phyloP scores from a whole-genome alignment of 1,140 invertebrate genomes.

The Zaprionus gabonicus region DNA sequence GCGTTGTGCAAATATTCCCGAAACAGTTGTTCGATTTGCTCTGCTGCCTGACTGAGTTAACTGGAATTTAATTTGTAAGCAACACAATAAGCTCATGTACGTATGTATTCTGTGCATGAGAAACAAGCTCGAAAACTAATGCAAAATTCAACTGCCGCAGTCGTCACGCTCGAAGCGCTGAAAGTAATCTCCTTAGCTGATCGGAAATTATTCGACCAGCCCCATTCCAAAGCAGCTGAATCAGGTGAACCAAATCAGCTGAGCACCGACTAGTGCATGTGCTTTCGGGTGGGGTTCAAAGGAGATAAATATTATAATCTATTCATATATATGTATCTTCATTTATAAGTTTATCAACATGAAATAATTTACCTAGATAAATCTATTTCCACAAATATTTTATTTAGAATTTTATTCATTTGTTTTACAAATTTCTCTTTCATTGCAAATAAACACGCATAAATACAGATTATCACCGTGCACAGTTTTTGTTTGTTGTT shows the following conservation, averaged over 20 bases:
- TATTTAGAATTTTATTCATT: neutral
- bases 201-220: constrained; percentile 64
- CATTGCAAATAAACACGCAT: neutral
- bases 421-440: neutral
- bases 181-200: constrained; percentile 76
- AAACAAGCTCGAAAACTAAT: constrained; percentile 36
- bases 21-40: constrained; percentile 33
- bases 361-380: neutral
- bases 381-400: neutral
- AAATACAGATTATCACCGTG: neutral
- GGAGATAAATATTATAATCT: neutral
- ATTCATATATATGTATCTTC: too few relatives aligned
- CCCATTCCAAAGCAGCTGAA: constrained; percentile 19
- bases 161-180: constrained; percentile 63
- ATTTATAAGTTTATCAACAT: neutral
- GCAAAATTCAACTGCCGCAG: constrained; percentile 74
- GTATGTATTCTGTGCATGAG: neutral
- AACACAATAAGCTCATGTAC: constrained; percentile 2
- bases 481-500: neutral
- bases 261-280: neutral
- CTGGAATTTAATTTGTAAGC: constrained; percentile 67
- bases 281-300: neutral
- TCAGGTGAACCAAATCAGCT: constrained; percentile 48
- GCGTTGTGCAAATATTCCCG: constrained; percentile 61
- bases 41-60: constrained; percentile 55